These are phyloP conservation scores for Phengaris alcon DNA, from an alignment of 2,888 invertebrate genomes.

Conservation along the genomic window DNA sequence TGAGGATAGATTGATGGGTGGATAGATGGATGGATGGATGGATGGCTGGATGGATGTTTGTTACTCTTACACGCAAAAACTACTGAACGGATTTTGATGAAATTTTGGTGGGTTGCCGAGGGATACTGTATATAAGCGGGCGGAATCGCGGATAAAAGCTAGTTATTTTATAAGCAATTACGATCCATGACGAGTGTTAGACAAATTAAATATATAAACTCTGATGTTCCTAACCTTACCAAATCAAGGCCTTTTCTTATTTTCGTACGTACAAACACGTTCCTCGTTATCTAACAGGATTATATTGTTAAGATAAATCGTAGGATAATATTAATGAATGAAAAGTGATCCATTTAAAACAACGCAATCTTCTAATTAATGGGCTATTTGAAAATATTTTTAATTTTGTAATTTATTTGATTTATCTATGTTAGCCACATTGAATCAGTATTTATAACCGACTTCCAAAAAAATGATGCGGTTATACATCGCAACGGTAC, in stretches of 20 bases:
- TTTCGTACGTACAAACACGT: conserved; percentile 15
- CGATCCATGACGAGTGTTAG: neutral
- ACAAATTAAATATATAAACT: conserved; percentile 2
- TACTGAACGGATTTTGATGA: too few species aligned
- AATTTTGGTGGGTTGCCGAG: too few species aligned
- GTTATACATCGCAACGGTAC: too few species aligned
- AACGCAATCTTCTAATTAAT: neutral
- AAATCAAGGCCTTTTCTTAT: conserved; percentile 8
- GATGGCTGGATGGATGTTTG: too few species aligned
- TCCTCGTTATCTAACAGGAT: conserved; percentile 8
- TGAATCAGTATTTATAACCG: neutral
- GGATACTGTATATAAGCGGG: too few species aligned
- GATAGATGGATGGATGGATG: too few species aligned
- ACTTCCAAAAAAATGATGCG: too few species aligned
- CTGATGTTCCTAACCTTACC: neutral
- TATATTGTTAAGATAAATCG: neutral
- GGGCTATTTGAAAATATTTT: neutral
- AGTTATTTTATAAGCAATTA: neutral
- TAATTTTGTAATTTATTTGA: neutral
- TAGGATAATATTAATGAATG: conserved; percentile 2
- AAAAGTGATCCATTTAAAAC: conserved; percentile 11
- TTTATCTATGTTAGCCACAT: neutral
- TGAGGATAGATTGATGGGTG: too few species aligned
- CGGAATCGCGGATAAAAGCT: too few species aligned
- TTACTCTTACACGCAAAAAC: too few species aligned